phyloP scores from a whole-genome alignment of 1,140 invertebrate species.

The Drosophila malerkotliana region DNA sequence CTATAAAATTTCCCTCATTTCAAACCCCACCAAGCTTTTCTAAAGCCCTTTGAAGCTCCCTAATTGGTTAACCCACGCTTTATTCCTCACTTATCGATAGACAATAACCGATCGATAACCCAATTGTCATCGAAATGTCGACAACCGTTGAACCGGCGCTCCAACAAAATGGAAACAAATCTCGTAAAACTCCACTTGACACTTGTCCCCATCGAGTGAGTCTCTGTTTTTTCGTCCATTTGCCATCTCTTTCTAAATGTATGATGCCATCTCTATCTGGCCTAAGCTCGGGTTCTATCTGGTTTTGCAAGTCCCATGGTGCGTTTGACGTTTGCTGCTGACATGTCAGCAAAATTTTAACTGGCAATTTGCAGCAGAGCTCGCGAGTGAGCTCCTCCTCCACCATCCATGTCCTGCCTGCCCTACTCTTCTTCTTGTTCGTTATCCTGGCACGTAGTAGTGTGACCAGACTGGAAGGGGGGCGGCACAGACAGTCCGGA shows the following conservation, averaged over 20 bases:
- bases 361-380: slow-evolving; percentile 74
- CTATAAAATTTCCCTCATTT: no score
- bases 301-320: slow-evolving; percentile 24
- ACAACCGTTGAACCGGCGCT: slow-evolving; percentile 8
- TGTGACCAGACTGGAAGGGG: slow-evolving; percentile 16
- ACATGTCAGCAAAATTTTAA: slow-evolving; percentile 78
- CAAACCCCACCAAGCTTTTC: no score
- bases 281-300: background rate
- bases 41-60: no score
- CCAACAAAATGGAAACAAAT: slow-evolving; percentile 43
- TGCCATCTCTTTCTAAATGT: background rate
- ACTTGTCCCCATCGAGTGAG: slow-evolving; percentile 34
- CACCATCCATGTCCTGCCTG: no score
- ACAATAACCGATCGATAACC: slow-evolving; percentile 23
- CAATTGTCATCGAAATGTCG: slow-evolving; percentile 27
- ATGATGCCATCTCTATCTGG: background rate
- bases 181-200: slow-evolving; percentile 51
- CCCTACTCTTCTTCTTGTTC: background rate
- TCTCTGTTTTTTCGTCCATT: background rate
- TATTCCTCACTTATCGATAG: background rate
- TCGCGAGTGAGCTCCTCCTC: slow-evolving; percentile 32
- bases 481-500: no score
- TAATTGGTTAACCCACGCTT: no score
- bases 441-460: slow-evolving; percentile 36
- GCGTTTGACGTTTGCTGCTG: slow-evolving; percentile 65